Evolutionary conservation across 2,113 vertebrate genomes (phyloP).

Genomic region (Heptranchias perlo): DNA sequence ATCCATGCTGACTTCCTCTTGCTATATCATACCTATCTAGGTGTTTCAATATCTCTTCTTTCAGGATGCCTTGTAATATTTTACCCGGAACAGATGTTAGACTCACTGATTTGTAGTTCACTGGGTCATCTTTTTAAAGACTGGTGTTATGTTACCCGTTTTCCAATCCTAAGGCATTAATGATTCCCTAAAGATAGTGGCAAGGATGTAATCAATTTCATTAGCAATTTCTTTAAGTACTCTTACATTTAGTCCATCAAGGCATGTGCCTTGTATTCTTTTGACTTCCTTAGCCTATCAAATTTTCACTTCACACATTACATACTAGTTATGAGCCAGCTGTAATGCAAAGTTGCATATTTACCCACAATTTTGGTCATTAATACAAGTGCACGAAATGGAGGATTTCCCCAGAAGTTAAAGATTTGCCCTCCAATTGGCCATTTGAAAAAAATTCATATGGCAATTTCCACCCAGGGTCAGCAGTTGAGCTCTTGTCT

Average conservation of each 20-base stretch:
- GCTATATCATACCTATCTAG: no score
- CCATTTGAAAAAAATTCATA: neutral
- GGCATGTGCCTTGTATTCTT: neutral
- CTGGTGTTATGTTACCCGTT: neutral
- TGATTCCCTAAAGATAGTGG: neutral
- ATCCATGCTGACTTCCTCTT: no score
- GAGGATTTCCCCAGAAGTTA: neutral
- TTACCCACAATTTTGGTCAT: neutral
- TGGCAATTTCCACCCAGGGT: neutral
- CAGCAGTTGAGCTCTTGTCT: neutral
- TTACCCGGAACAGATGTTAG: no score
- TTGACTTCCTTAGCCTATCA: neutral
- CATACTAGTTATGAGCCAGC: neutral
- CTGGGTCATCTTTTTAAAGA: no score
- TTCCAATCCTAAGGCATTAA: neutral
- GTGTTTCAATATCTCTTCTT: no score
- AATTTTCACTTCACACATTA: neutral
- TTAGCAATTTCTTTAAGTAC: neutral
- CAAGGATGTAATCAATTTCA: neutral
- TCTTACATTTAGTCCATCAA: neutral
- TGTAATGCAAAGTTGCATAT: neutral
- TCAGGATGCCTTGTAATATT: no score
- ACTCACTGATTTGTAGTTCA: no score
- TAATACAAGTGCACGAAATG: neutral
- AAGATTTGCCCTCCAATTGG: neutral